Conservation (phyloP, 1,140 invertebrate species). For the Portunus trituberculatus region DNA sequence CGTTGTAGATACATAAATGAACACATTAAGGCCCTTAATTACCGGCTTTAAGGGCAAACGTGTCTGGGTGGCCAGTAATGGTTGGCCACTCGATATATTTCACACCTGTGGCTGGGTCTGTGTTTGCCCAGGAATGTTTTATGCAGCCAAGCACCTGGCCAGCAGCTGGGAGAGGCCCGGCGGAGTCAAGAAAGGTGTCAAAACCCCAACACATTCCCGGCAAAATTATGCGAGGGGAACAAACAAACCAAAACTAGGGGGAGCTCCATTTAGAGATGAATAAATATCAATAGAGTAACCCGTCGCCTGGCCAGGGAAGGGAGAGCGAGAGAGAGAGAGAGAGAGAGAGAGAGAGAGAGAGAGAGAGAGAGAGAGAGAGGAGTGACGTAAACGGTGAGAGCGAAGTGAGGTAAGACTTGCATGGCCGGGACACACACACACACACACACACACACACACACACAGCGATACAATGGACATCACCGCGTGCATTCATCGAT, state of each 20-base stretch:
- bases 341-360: slow-evolving; percentile 36
- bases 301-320: no score
- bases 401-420: background rate
- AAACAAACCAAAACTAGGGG: slow-evolving; percentile 12
- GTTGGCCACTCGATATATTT: background rate
- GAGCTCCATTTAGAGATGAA: background rate
- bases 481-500: background rate
- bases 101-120: slow-evolving; percentile 5
- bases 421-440: background rate
- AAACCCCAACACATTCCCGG: background rate
- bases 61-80: background rate
- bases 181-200: background rate
- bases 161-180: background rate
- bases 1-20: background rate
- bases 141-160: background rate
- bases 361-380: slow-evolving; percentile 46
- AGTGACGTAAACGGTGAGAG: background rate
- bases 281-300: background rate
- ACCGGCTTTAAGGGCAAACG: background rate
- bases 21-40: background rate
- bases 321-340: slow-evolving; percentile 22
- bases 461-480: background rate
- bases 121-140: background rate
- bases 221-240: background rate
- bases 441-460: slow-evolving; percentile 32